These are phyloP conservation scores for Talpa occidentalis DNA, from an alignment of 2,113 vertebrate genomes.

Conservation along the genomic window DNA sequence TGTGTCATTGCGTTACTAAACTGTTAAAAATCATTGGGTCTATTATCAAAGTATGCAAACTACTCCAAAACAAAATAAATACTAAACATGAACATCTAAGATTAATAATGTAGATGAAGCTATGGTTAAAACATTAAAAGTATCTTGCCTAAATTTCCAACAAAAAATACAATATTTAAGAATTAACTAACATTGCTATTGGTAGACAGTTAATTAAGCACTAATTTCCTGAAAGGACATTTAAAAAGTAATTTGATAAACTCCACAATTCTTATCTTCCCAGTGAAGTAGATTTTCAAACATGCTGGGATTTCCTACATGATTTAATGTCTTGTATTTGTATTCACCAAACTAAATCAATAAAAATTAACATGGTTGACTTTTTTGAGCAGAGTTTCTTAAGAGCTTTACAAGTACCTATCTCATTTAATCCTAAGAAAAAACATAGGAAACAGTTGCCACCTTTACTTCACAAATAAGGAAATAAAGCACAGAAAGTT, in stretches of 20 bases:
- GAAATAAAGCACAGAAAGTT: background rate
- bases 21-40: background rate
- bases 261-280: background rate
- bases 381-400: background rate
- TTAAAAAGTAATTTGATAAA: background rate
- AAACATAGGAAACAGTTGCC: background rate
- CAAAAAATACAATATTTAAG: background rate
- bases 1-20: background rate
- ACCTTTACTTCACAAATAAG: background rate
- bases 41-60: background rate
- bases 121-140: background rate
- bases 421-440: constrained; percentile 32
- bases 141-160: background rate
- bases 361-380: constrained; percentile 25
- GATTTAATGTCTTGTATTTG: background rate
- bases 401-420: background rate
- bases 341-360: constrained; percentile 12
- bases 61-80: background rate
- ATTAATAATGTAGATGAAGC: background rate
- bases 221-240: background rate
- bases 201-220: background rate
- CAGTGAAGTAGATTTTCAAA: background rate
- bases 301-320: background rate
- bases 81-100: background rate
- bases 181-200: background rate